phyloP scores from a whole-genome alignment of 2,888 invertebrate species.

The Pilophorus perplexus region DNA sequence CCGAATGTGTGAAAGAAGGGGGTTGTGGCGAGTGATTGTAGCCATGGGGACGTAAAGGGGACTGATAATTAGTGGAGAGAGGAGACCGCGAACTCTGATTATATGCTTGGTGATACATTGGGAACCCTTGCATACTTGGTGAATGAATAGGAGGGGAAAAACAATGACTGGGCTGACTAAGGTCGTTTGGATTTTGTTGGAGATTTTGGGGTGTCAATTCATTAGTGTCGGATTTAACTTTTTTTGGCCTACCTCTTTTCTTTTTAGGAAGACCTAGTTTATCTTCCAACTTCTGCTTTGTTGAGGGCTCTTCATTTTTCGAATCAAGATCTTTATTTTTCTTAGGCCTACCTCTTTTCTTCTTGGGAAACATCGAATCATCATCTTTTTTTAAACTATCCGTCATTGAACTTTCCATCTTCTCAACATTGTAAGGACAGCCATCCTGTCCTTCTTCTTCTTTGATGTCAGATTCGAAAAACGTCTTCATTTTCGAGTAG shows the following conservation, averaged over 20 bases:
- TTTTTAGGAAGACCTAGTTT: constrained; percentile 67
- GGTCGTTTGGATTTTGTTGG: constrained; percentile 46
- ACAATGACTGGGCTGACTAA: constrained; percentile 55
- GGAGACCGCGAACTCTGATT: constrained; percentile 50
- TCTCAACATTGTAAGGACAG: constrained; percentile 45
- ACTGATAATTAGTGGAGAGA: constrained; percentile 51
- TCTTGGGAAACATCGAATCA: constrained; percentile 63
- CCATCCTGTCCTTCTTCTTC: constrained; percentile 51
- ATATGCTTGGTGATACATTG: constrained; percentile 48
- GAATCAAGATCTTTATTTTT: constrained; percentile 64
- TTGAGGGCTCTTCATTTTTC: constrained; percentile 52
- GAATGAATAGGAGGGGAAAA: constrained; percentile 58
- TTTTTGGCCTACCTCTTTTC: constrained; percentile 84
- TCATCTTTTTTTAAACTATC: constrained; percentile 53
- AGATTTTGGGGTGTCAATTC: constrained; percentile 22
- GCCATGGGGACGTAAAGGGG: constrained; percentile 54
- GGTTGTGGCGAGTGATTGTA: constrained; percentile 53
- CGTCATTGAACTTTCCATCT: constrained; percentile 47
- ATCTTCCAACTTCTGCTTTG: constrained; percentile 48
- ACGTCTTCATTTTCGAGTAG: constrained; percentile 66
- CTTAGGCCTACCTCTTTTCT: constrained; percentile 84
- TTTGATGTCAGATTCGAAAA: constrained; percentile 60
- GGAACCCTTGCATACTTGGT: constrained; percentile 52
- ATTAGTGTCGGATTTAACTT: constrained; percentile 61
- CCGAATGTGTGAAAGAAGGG: constrained; percentile 63